Evolutionary conservation across 2,888 invertebrate genomes (phyloP).

Genomic region (Mimas tiliae): DNA sequence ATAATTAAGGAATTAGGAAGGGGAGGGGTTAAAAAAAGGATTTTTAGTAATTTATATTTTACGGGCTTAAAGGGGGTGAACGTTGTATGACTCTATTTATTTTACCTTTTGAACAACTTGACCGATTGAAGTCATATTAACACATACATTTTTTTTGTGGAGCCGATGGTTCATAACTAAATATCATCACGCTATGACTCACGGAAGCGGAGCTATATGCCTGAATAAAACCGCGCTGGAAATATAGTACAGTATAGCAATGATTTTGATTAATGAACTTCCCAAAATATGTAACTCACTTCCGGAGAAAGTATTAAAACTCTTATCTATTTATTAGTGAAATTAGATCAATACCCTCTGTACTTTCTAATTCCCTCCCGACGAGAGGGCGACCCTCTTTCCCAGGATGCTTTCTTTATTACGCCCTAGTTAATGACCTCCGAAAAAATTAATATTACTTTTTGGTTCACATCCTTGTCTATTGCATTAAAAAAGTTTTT

Average conservation of each 20-base stretch:
- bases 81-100: no score
- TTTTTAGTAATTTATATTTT: no score
- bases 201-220: no score
- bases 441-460: slow-evolving; percentile 9
- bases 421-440: slow-evolving; percentile 25
- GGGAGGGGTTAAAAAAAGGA: no score
- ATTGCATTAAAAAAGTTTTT: neutral
- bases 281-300: slow-evolving; percentile 30
- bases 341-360: slow-evolving; percentile 44
- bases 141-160: no score
- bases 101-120: no score
- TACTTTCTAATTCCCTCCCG: slow-evolving; percentile 51
- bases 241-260: neutral
- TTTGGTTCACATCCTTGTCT: neutral
- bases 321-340: slow-evolving; percentile 40
- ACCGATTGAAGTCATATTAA: no score
- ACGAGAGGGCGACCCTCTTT: slow-evolving; percentile 38
- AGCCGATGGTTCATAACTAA: no score
- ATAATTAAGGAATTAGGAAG: no score
- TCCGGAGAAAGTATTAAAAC: slow-evolving; percentile 56
- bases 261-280: neutral
- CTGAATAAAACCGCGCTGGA: no score
- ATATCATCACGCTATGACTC: no score
- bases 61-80: no score
- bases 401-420: slow-evolving; percentile 33